Percentiles rank a stretch among this genome's conserved stretches.
Evolutionary conservation across 2,797 vertebrate genomes (phyloP).

Genomic region (Forpus xanthops): DNA sequence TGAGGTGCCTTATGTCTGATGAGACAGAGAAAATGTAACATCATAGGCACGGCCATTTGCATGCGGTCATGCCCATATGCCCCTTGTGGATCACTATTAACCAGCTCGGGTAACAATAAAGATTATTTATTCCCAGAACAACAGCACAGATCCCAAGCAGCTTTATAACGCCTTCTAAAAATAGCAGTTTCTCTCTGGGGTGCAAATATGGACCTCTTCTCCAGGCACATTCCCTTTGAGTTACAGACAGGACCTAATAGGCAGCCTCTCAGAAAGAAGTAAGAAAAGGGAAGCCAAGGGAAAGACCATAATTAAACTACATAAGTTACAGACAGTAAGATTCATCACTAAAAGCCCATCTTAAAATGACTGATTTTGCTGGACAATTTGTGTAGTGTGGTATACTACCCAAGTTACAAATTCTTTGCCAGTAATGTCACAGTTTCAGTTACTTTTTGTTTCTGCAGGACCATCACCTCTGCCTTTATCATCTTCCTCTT

Average conservation of each 20-base stretch:
- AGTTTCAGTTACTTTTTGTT: neutral
- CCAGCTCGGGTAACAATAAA: neutral
- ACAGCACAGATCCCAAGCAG: neutral
- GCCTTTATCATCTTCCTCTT: neutral
- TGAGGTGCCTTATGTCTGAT: neutral
- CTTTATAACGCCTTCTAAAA: neutral
- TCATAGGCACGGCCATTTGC: neutral
- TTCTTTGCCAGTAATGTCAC: neutral
- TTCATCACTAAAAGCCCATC: neutral
- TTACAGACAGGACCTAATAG: neutral
- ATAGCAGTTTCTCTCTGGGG: neutral
- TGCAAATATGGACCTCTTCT: neutral
- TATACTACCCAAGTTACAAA: neutral
- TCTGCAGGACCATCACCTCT: neutral
- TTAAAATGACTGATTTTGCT: neutral
- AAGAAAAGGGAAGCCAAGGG: neutral
- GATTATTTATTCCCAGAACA: neutral
- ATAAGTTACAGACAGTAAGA: neutral
- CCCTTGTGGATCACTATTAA: neutral
- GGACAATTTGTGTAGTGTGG: neutral
- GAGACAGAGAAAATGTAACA: neutral
- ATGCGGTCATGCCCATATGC: accelerated
- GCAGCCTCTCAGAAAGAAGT: neutral
- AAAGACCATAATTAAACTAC: neutral
- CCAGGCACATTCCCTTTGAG: neutral